phyloP scores from a whole-genome alignment of 2,888 invertebrate species.

The Eubasilissa splendida region DNA sequence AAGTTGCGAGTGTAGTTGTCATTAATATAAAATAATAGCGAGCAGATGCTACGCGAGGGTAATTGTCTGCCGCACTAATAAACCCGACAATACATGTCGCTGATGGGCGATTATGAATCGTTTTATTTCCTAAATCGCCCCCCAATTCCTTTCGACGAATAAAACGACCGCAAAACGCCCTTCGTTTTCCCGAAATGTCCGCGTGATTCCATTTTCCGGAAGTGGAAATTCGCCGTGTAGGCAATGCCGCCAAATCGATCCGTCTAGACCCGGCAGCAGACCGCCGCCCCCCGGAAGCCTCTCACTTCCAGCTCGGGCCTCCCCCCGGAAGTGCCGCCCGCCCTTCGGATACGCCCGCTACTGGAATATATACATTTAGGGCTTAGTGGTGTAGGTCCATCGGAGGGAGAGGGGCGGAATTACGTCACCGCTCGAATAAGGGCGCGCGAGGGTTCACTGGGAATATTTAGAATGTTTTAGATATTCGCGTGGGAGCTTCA shows the following conservation, averaged over 20 bases:
- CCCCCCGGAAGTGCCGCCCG: slow-evolving; percentile 36
- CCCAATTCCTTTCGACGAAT: no score
- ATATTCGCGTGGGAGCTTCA: neutral
- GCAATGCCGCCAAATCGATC: slow-evolving; percentile 48
- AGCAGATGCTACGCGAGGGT: no score
- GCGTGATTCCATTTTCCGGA: slow-evolving; percentile 13
- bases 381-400: no score
- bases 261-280: slow-evolving; percentile 52
- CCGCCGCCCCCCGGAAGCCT: slow-evolving; percentile 12
- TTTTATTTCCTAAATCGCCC: neutral
- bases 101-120: neutral
- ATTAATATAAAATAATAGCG: no score
- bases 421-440: neutral
- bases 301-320: neutral
- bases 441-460: neutral
- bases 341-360: neutral
- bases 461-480: neutral
- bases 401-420: neutral
- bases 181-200: slow-evolving; percentile 4
- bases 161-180: neutral
- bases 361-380: no score
- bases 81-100: no score
- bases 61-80: no score
- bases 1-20: no score
- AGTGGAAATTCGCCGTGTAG: slow-evolving; percentile 14